Conservation (phyloP, 2,113 vertebrate genomes). For the Bombycilla garrulus region DNA sequence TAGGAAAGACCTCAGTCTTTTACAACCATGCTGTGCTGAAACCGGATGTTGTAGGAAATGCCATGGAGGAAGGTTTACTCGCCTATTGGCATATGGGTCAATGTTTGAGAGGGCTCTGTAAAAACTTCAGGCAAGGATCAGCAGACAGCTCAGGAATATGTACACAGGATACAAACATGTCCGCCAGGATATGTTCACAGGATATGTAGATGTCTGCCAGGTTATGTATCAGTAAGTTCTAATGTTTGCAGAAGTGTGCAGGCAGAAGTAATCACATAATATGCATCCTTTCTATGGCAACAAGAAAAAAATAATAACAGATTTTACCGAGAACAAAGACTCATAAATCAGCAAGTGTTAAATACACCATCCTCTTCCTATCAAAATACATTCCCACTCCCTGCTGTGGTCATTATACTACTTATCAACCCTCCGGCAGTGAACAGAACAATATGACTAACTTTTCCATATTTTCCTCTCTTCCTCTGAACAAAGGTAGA, state of each 20-base stretch:
- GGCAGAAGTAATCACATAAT: background rate
- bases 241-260: background rate
- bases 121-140: background rate
- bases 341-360: background rate
- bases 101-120: background rate
- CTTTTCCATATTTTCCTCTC: background rate
- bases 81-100: background rate
- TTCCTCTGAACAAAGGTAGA: background rate
- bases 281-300: conserved; percentile 1
- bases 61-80: background rate
- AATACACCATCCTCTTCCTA: background rate
- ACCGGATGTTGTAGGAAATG: conserved; percentile 17
- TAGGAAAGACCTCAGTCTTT: background rate
- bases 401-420: background rate
- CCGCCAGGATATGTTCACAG: background rate
- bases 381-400: background rate
- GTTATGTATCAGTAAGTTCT: background rate
- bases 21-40: background rate
- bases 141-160: background rate
- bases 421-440: background rate
- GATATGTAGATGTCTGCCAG: background rate
- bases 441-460: background rate
- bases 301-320: background rate
- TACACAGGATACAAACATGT: conserved; percentile 13
- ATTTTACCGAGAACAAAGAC: background rate